Base-by-base conservation (phyloP, 2,888 invertebrate genomes). In the Hyposoter didymator region DNA sequence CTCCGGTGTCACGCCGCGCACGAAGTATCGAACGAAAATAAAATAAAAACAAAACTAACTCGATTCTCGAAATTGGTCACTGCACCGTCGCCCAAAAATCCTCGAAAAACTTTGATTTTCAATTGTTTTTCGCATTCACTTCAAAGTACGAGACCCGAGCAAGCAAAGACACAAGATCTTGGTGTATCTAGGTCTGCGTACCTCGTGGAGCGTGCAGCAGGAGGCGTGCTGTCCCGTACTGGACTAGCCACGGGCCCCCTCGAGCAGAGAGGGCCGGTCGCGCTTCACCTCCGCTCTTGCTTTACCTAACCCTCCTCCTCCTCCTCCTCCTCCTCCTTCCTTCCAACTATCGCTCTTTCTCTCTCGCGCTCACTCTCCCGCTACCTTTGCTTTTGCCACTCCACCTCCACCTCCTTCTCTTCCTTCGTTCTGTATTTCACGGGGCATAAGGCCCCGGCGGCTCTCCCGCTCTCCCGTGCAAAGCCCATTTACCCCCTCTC, bases 151-250 rank as follows among this genome's bases (percentile, higher is more conserved):
- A 80, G 79, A 78, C 66, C 75, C 52, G 43, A 79, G 75, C 67
- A 66, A 78, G 82, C 59, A 47, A 62, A 73, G 82, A 80, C 86
- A 62, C 81, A 64, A 84, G 82, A 85, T 86, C 74, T 80, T 82
- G 67, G 86, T 83, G 87, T 84, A 87, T 88, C 89, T 89, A 88
- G 88, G 88, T 89, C 89, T 90, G 90, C 89, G 90, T 91, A 92
- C 91, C 91, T 93, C 91, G 91, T 93, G 92, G 91, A 93, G 93
- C 93, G 93, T 93, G 92, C 92, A 93, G 92, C 93, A 93, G 93
- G 93, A 93, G 93, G 93, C 93, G 93, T 93, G 93, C 93, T 93
- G 93, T 93, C 93, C 92, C 92, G 91, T 92, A 93, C 93, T 93
- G 93, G 93, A 93, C 93, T 93, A 93, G 92, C 90, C 59, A 91